A percentile compares a stretch with the other conserved stretches of the same genome.
These are phyloP conservation scores for Pipra filicauda DNA, from an alignment of 2,113 vertebrate species.

Conservation along the genomic window DNA sequence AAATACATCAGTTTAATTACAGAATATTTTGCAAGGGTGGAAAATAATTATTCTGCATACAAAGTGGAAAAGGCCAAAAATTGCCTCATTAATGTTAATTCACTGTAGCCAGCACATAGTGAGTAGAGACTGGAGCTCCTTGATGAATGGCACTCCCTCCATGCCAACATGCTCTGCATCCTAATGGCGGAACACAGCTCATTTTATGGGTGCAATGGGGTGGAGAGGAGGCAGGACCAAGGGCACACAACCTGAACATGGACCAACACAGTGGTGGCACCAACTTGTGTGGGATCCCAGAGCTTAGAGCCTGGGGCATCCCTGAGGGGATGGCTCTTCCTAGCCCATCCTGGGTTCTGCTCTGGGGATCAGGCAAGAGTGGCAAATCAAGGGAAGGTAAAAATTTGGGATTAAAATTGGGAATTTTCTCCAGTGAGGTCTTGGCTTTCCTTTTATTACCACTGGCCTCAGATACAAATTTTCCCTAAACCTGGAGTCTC, in stretches of 20 bases:
- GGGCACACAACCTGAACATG: neutral
- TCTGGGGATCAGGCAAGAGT: neutral
- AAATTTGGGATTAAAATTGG: neutral
- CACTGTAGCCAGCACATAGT: neutral
- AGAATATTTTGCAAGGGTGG: neutral
- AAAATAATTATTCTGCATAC: constrained; percentile 20
- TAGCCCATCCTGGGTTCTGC: neutral
- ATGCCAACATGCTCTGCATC: fast-evolving
- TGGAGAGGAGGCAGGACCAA: neutral
- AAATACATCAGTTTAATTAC: constrained; percentile 55
- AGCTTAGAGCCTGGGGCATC: neutral
- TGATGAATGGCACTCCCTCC: neutral
- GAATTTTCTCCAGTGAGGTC: neutral
- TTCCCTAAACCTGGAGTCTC: neutral
- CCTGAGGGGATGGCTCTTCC: neutral
- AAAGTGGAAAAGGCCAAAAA: constrained; percentile 39
- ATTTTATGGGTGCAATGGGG: neutral
- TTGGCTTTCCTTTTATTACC: neutral
- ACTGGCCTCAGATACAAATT: neutral
- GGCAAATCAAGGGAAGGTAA: neutral
- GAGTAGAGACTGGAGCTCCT: neutral
- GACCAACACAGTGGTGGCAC: neutral
- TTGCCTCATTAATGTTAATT: constrained; percentile 47
- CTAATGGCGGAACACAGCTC: neutral
- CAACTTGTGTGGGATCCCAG: neutral